These are phyloP conservation scores for Campylomormyrus tamandua DNA, from an alignment of 2,113 vertebrate species.

Conservation along the genomic window DNA sequence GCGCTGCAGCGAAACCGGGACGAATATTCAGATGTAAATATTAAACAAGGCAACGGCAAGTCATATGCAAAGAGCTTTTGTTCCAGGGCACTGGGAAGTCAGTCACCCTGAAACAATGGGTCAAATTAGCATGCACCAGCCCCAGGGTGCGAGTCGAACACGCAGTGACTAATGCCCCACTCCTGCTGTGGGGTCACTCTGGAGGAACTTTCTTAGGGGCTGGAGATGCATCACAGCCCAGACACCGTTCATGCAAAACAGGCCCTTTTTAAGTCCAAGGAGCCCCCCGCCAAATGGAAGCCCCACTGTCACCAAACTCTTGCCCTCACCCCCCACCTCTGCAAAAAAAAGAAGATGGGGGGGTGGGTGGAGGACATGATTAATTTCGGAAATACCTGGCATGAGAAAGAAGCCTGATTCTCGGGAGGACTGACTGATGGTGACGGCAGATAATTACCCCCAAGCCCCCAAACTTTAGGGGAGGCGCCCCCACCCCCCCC, in stretches of 20 bases:
- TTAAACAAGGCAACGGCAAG: conserved; percentile 55
- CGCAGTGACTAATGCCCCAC: conserved; percentile 53
- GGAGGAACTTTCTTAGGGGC: conserved; percentile 60
- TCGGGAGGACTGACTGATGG: conserved; percentile 66
- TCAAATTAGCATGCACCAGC: conserved; percentile 66
- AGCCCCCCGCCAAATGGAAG: conserved; percentile 60
- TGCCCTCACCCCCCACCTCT: conserved; percentile 50
- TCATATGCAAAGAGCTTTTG: conserved; percentile 62
- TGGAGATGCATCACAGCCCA: conserved; percentile 64
- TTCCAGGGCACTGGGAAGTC: conserved; percentile 59
- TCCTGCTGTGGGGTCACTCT: conserved; percentile 65
- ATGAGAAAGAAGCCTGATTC: conserved; percentile 62
- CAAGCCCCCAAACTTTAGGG: too few relatives aligned
- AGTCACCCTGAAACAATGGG: conserved; percentile 73
- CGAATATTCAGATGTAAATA: conserved; percentile 71
- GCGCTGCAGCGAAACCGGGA: conserved; percentile 44
- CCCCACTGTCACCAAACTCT: conserved; percentile 70
- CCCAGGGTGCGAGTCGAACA: conserved; percentile 46
- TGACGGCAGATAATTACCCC: conserved; percentile 69
- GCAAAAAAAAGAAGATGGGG: background rate
- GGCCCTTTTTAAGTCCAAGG: conserved; percentile 57
- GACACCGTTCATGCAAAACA: conserved; percentile 58
- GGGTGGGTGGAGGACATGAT: conserved; percentile 45
- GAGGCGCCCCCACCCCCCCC: too few relatives aligned
- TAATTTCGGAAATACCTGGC: conserved; percentile 77